Evolutionary conservation across 2,113 vertebrate genomes (phyloP).

Genomic region (Sapayoa aenigma): DNA sequence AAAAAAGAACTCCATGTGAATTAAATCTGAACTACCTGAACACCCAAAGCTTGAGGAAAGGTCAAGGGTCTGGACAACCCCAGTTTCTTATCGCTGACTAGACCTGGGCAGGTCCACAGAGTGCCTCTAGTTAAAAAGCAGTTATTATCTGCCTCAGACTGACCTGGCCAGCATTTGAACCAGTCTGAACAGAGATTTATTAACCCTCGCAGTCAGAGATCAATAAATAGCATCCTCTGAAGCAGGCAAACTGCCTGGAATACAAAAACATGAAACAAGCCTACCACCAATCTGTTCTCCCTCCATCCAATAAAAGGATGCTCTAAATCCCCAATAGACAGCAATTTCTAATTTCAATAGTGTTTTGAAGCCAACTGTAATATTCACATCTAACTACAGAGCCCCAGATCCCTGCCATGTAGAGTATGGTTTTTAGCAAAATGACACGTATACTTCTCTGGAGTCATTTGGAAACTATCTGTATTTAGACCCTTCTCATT

Average conservation of each 20-base stretch:
- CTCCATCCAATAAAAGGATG: background rate
- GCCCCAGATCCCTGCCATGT: background rate
- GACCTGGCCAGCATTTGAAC: constrained; percentile 29
- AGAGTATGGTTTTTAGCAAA: background rate
- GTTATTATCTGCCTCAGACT: constrained; percentile 1
- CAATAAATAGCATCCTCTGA: constrained; percentile 23
- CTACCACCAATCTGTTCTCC: background rate
- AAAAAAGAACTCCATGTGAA: background rate
- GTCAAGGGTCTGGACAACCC: background rate
- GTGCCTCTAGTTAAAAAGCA: background rate
- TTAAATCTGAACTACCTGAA: background rate
- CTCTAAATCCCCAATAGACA: constrained; percentile 5
- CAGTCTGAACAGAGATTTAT: constrained; percentile 44
- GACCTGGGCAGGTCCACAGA: background rate
- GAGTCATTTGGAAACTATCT: background rate
- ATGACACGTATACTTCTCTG: background rate
- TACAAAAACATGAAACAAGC: background rate
- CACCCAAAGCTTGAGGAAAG: background rate
- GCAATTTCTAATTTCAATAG: constrained; percentile 5
- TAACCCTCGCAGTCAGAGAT: constrained; percentile 29
- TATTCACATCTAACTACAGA: constrained; percentile 13
- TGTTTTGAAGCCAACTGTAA: background rate
- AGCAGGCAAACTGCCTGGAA: constrained; percentile 28
- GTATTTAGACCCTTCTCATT: background rate
- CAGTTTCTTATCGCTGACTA: background rate